Percentiles rank a stretch among this genome's conserved stretches.
phyloP scores from a whole-genome alignment of 1,140 invertebrate species.

The Centruroides vittatus region DNA sequence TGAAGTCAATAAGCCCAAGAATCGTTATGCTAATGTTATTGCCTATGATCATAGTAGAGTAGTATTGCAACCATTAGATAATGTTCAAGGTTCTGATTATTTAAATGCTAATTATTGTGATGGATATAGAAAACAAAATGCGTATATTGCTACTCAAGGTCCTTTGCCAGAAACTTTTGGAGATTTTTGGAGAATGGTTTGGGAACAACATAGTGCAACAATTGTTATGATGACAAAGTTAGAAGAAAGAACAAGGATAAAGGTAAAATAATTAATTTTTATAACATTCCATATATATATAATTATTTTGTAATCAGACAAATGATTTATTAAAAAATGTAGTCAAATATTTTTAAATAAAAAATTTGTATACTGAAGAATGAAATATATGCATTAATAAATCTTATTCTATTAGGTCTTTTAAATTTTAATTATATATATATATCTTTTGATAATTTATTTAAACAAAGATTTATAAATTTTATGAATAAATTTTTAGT shows the following conservation, averaged over 20 bases:
- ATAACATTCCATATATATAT: too few relatives aligned
- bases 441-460: too few relatives aligned
- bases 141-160: constrained; percentile 87
- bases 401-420: too few relatives aligned
- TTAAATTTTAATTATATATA: too few relatives aligned
- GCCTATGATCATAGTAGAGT: constrained; percentile 98
- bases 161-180: constrained; percentile 91
- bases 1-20: constrained; percentile 97
- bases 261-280: constrained; percentile 33
- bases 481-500: constrained; percentile 26
- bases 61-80: constrained; percentile 59
- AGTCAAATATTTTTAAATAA: too few relatives aligned
- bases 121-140: constrained; percentile 87
- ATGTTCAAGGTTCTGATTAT: constrained; percentile 85
- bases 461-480: too few relatives aligned
- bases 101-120: constrained; percentile 99
- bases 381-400: too few relatives aligned
- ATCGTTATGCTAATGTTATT: constrained; percentile 98
- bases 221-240: constrained; percentile 98
- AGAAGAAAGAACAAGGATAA: constrained; percentile 86
- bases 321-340: too few relatives aligned
- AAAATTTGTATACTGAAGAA: too few relatives aligned
- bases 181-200: constrained; percentile 99
- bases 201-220: constrained; percentile 83
- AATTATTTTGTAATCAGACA: too few relatives aligned